Conservation (phyloP, 2,888 invertebrate genomes). For the Amphipyra tragopoginis region DNA sequence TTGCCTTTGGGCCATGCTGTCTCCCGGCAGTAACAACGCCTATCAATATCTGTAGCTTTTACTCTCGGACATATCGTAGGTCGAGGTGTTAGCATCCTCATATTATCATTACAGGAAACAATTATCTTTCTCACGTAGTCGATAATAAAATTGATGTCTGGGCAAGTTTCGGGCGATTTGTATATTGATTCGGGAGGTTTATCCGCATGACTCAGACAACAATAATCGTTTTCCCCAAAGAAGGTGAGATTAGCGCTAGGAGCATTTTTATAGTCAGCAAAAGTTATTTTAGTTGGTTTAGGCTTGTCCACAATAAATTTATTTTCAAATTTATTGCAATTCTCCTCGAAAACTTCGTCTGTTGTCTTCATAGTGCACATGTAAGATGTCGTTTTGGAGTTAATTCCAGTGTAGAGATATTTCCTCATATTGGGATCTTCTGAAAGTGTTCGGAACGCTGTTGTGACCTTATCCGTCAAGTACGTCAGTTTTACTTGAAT, state of each 20-base stretch:
- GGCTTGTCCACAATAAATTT: conserved; percentile 72
- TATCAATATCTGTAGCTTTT: conserved; percentile 85
- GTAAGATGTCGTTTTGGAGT: conserved; percentile 83
- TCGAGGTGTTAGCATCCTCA: conserved; percentile 85
- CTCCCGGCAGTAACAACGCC: conserved; percentile 82
- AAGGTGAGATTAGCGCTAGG: conserved; percentile 80
- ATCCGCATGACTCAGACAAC: conserved; percentile 80
- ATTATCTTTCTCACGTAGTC: conserved; percentile 85
- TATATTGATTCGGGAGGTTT: conserved; percentile 82
- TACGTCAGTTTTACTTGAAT: conserved; percentile 81
- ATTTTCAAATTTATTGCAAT: conserved; percentile 78
- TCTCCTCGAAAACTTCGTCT: conserved; percentile 78
- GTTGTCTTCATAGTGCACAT: conserved; percentile 85
- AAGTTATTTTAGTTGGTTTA: conserved; percentile 66
- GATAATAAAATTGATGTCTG: conserved; percentile 79
- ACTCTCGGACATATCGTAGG: conserved; percentile 79
- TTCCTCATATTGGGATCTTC: conserved; percentile 81
- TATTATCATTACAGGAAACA: conserved; percentile 84
- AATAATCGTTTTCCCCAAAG: conserved; percentile 80
- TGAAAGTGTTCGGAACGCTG: conserved; percentile 81
- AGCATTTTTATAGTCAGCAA: conserved; percentile 82
- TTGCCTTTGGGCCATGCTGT: conserved; percentile 79
- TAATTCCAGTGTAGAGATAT: conserved; percentile 82
- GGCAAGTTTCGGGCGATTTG: conserved; percentile 80
- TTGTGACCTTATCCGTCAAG: conserved; percentile 78